These are phyloP conservation scores for Nomia melanderi DNA, from an alignment of 1,140 invertebrate genomes.

Conservation along the genomic window DNA sequence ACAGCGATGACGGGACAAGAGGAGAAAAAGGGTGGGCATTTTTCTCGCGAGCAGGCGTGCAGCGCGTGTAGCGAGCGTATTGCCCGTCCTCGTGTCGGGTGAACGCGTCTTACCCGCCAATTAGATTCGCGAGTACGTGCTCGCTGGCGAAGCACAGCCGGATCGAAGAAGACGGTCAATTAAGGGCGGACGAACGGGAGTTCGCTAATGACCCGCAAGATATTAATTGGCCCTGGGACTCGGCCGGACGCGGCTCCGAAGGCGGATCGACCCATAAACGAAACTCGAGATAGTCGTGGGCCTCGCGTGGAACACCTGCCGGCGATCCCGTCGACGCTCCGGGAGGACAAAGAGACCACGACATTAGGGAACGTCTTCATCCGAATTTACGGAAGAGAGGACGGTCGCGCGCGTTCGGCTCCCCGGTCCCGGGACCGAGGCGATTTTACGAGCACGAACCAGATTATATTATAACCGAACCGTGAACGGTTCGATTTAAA, in stretches of 20 bases:
- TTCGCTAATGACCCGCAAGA: conserved; percentile 65
- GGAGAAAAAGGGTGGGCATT: background rate
- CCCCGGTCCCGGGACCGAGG: background rate
- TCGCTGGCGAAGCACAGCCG: background rate
- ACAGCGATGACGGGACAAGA: background rate
- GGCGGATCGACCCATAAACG: conserved; percentile 41
- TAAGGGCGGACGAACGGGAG: conserved; percentile 60
- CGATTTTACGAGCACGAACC: background rate
- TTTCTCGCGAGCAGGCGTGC: background rate
- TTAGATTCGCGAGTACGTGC: conserved; percentile 44
- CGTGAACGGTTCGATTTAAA: background rate
- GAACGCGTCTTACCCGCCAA: conserved; percentile 38
- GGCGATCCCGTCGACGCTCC: conserved; percentile 23
- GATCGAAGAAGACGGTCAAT: conserved; percentile 59
- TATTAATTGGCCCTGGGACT: conserved; percentile 65
- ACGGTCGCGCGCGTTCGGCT: background rate
- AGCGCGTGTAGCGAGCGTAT: too few species aligned
- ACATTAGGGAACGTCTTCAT: conserved; percentile 39
- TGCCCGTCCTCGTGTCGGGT: background rate
- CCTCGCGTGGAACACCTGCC: conserved; percentile 42
- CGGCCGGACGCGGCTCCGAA: conserved; percentile 27
- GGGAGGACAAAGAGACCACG: conserved; percentile 15
- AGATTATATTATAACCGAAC: background rate
- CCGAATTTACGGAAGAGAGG: background rate
- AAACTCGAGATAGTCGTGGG: conserved; percentile 46